phyloP scores from a whole-genome alignment of 2,113 vertebrate species.

The Raphicerus campestris region DNA sequence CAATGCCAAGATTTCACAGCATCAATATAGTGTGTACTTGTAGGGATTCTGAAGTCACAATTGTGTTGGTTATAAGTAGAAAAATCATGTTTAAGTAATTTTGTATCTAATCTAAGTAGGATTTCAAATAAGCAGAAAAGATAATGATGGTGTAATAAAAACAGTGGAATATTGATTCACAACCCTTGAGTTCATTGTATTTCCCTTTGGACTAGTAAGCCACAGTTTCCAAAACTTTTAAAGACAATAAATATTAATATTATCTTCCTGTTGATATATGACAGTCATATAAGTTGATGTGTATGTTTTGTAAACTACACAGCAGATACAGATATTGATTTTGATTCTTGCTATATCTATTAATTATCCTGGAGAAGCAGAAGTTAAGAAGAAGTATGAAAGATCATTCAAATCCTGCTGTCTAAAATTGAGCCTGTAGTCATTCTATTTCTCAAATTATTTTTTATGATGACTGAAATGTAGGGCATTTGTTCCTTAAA shows the following conservation, averaged over 20 bases:
- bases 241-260: not conserved
- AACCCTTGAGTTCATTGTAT: not conserved
- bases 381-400: not conserved
- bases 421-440: not conserved
- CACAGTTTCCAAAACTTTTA: not conserved
- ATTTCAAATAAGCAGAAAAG: not conserved
- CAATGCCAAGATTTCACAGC: not conserved
- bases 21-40: not conserved
- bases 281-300: not conserved
- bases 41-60: not conserved
- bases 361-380: not conserved
- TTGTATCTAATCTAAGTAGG: not conserved
- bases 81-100: not conserved
- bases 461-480: not conserved
- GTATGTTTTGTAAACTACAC: not conserved
- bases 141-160: not conserved
- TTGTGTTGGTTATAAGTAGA: not conserved
- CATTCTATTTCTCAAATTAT: not conserved
- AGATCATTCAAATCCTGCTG: not conserved
- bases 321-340: not conserved
- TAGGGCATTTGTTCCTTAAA: not conserved
- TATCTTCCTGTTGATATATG: not conserved
- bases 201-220: not conserved
- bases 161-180: not conserved
- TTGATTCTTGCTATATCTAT: not conserved